phyloP scores from a whole-genome alignment of 2,888 invertebrate species.

The Tigriopus californicus region DNA sequence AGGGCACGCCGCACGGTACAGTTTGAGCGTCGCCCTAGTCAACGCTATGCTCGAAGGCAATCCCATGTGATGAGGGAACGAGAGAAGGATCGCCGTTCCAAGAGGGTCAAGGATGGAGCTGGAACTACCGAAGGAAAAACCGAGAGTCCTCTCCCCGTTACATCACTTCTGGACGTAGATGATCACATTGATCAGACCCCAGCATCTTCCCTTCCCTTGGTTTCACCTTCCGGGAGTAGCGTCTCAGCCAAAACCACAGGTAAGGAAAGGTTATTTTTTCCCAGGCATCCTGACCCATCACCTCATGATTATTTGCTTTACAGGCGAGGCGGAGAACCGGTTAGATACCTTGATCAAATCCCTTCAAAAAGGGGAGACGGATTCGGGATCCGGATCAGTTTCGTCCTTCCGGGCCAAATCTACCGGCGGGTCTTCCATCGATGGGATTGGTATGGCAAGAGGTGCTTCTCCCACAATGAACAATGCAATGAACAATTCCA shows the following conservation, averaged over 20 bases:
- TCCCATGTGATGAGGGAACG: constrained; percentile 61
- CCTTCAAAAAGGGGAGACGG: constrained; percentile 25
- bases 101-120: constrained; percentile 14
- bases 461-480: constrained; percentile 26
- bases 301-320: no score
- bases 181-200: no score
- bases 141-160: not conserved
- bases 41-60: constrained; percentile 80
- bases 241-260: constrained; percentile 17
- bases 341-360: constrained; percentile 58
- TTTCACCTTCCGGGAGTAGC: constrained; percentile 15
- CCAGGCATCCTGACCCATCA: no score
- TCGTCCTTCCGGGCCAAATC: constrained; percentile 14
- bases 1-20: constrained; percentile 78
- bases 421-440: constrained; percentile 19
- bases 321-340: constrained; percentile 34
- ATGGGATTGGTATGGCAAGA: not conserved
- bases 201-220: no score
- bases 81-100: constrained; percentile 3
- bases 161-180: not conserved
- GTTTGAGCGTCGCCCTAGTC: constrained; percentile 89
- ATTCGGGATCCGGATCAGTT: not conserved
- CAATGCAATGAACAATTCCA: constrained; percentile 29
- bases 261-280: not conserved
- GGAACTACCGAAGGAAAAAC: not conserved